Base-by-base conservation (phyloP, 2,888 invertebrate species). In the Dryadula phaetusa region DNA sequence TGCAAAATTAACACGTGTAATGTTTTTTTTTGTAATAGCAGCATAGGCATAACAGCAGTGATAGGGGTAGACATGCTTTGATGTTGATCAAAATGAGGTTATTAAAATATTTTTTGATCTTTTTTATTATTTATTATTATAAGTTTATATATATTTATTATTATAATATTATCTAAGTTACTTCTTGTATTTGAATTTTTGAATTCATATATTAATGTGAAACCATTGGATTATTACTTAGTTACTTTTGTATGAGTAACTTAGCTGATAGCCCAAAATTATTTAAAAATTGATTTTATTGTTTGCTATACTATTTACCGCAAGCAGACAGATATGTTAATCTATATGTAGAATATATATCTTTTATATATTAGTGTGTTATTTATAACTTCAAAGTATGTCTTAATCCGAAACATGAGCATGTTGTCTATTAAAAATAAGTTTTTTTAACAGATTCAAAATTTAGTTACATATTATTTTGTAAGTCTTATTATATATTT, bases 161-260 rank as follows among this genome's bases (percentile, higher is more conserved):
- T n/a, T n/a, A n/a, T n/a, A n/a, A n/a, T n/a, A n/a, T n/a, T n/a
- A n/a, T n/a, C n/a, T n/a, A n/a, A n/a, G n/a, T n/a, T n/a, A n/a
- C n/a, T n/a, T n/a, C n/a, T n/a, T n/a, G n/a, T n/a, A n/a, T n/a
- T n/a, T n/a, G n/a, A n/a, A n/a, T 5, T 14, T 47, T 20, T 47
- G 1, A 22, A 14, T 47, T 47, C 6, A 14, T 22, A 47, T 47
- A 47, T 22, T 20, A 22, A 47, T 47, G 56, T 58, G 56, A 22
- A 40, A 22, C 22, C 44, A 2, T 44, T 42, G 22, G 58, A 58
- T 40, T 58, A 58, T 58, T 58, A 58, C 58, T 58, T 32, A n/a
- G 58, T 58, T 58, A 58, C 58, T 58, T 58, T 58, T 12, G 7
- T 42, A 58, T 58, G 22, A 58, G 58, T 58, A 58, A 58, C 58